A percentile compares a stretch with the other conserved stretches of the same genome.
These are phyloP conservation scores for Capitella teleta DNA, from an alignment of 1,140 invertebrate genomes.

Conservation along the genomic window DNA sequence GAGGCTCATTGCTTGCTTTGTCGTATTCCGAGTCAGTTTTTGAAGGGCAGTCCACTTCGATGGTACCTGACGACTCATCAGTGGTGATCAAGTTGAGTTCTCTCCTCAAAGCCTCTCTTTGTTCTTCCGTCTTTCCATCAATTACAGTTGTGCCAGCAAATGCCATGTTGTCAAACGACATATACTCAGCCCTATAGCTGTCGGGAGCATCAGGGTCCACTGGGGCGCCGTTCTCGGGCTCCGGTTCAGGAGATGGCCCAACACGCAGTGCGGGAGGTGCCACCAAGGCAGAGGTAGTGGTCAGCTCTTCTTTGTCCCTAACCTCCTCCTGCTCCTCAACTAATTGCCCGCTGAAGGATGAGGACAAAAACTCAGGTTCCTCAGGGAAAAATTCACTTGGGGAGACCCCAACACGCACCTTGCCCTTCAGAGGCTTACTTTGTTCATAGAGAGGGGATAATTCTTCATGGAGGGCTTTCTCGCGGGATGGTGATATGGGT, in stretches of 20 bases:
- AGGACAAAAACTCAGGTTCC: background rate
- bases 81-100: background rate
- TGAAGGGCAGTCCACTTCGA: background rate
- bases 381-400: constrained; percentile 20
- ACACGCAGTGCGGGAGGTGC: too few relatives aligned
- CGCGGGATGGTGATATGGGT: background rate
- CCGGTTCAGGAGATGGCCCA: too few relatives aligned
- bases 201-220: too few relatives aligned
- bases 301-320: too few relatives aligned
- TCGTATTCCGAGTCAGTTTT: too few relatives aligned
- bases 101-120: background rate
- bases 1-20: too few relatives aligned
- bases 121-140: background rate
- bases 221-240: too few relatives aligned
- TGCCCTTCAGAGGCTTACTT: constrained; percentile 11
- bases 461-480: constrained; percentile 9
- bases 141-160: constrained; percentile 42
- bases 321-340: constrained; percentile 5
- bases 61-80: background rate
- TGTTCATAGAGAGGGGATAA: constrained; percentile 15
- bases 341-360: too few relatives aligned
- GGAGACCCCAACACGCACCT: constrained; percentile 22
- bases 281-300: too few relatives aligned
- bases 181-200: background rate
- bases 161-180: constrained; percentile 45